Base-by-base conservation (phyloP, 2,113 vertebrate species). In the Ploceus nigricollis region DNA sequence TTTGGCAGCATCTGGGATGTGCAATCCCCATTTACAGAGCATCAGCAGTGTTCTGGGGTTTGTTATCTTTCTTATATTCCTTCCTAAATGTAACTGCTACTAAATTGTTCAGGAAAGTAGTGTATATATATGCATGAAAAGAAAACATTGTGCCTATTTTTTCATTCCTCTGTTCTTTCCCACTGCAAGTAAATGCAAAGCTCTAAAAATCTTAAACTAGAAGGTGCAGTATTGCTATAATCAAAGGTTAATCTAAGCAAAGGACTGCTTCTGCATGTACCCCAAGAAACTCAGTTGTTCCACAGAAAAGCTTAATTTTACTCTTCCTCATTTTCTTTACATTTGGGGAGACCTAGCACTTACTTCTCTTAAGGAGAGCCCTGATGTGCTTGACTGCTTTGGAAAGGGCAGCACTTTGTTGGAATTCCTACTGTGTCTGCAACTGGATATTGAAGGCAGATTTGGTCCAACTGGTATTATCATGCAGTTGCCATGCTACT, bases 111-210 rank as follows among this genome's bases (percentile, higher is more conserved):
- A 73, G 60, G 27, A 77, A 93, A 82, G 56, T 24, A 85, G 44
- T 45, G n/a, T 82, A 53, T 61, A 85, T 18, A 44, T 47, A 70
- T 50, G 58, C 82, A 88, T 27, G 75, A 73, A 88, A 90, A 91
- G 40, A 89, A 89, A 73, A 37, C 64, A 83, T 47, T 30, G 35
- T 73, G 68, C 44, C 85, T 90, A 15, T 60, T 90, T 66, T 64
- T 86, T 61, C 58, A 84, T 42, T 87, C 65, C 25, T 30, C 33
- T 63, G 20, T 78, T 86, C 54, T 35, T 79, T 92, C n/a, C 79
- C 64, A 80, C 92, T 83, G 85, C 64, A 90, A 95, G 23, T 63
- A 90, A 88, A 10, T 81, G 80, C 35, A 82, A 95, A 92, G 54
- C 44, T 70, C 0, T 58, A 89, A 73, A 87, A 81, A 86, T 45